Percentiles rank a stretch among this genome's conserved stretches.
Conservation (phyloP, 1,140 invertebrate genomes). For the Bombus ignitus region DNA sequence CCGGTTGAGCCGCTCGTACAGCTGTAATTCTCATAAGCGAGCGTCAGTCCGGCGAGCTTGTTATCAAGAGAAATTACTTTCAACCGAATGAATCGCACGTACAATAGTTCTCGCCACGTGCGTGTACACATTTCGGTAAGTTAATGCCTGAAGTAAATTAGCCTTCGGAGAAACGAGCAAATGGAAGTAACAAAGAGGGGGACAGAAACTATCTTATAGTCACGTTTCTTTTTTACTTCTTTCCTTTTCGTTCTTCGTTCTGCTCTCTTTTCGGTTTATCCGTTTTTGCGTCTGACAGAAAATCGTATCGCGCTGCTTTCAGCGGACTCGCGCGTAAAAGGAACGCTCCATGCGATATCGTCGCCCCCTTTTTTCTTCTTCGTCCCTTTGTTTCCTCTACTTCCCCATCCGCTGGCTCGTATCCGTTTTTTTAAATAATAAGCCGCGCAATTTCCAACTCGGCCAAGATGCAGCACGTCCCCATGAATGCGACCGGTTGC, state of each 20-base stretch:
- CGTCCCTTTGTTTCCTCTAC: neutral
- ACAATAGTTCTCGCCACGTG: neutral
- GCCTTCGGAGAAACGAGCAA: neutral
- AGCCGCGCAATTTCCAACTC: conserved; percentile 5
- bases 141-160: conserved; percentile 33
- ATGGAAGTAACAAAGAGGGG: neutral
- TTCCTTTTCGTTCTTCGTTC: neutral
- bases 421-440: conserved; percentile 18
- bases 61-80: conserved; percentile 54
- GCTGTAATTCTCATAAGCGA: conserved; percentile 45
- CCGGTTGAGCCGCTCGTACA: conserved; percentile 22
- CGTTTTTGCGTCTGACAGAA: conserved; percentile 2
- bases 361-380: neutral
- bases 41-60: conserved; percentile 39
- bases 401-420: no score
- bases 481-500: neutral
- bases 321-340: conserved; percentile 10
- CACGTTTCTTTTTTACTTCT: neutral
- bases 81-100: conserved; percentile 25
- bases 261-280: neutral
- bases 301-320: conserved; percentile 24
- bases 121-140: conserved; percentile 12
- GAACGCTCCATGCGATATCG: neutral
- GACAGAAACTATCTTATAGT: neutral
- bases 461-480: neutral